Evolutionary conservation across 2,888 invertebrate species (phyloP).

Genomic region (Steinernema scapterisci): DNA sequence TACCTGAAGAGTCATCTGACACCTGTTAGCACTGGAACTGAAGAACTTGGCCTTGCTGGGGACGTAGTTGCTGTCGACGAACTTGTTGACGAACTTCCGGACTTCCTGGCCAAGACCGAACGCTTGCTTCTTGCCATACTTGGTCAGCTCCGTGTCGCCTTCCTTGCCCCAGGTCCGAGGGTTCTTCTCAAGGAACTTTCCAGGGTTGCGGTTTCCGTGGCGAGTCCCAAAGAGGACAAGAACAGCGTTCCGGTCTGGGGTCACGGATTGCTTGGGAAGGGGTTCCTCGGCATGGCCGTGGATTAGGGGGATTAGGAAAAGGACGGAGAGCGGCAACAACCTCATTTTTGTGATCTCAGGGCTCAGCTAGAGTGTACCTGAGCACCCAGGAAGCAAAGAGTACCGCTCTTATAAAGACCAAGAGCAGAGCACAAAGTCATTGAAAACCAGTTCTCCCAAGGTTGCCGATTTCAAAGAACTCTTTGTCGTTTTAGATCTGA

Average conservation of each 20-base stretch:
- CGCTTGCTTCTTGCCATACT: constrained; percentile 54
- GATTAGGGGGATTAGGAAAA: too few species aligned
- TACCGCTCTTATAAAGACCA: too few species aligned
- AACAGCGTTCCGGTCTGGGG: constrained; percentile 10
- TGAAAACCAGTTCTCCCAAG: too few species aligned
- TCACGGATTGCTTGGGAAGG: not conserved
- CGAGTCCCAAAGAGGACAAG: constrained; percentile 40
- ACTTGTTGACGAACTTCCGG: constrained; percentile 40
- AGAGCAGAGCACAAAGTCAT: too few species aligned
- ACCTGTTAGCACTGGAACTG: constrained; percentile 53
- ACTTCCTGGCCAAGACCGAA: constrained; percentile 52
- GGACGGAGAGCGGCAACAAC: too few species aligned
- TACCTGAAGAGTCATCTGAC: constrained; percentile 55
- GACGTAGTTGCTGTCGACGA: constrained; percentile 41
- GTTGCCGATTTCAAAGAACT: too few species aligned
- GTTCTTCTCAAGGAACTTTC: constrained; percentile 35
- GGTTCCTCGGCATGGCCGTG: not conserved
- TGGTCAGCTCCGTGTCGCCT: constrained; percentile 48
- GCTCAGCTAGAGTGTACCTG: too few species aligned
- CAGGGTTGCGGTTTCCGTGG: constrained; percentile 53
- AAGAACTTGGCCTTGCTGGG: constrained; percentile 51
- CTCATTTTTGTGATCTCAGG: too few species aligned
- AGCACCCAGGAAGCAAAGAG: too few species aligned
- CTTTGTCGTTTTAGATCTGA: too few species aligned
- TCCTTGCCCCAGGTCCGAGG: constrained; percentile 45